Evolutionary conservation across 2,113 vertebrate species (phyloP), one percentile per base, ranked within the genome.

Genomic region (Nothocercus julius): DNA sequence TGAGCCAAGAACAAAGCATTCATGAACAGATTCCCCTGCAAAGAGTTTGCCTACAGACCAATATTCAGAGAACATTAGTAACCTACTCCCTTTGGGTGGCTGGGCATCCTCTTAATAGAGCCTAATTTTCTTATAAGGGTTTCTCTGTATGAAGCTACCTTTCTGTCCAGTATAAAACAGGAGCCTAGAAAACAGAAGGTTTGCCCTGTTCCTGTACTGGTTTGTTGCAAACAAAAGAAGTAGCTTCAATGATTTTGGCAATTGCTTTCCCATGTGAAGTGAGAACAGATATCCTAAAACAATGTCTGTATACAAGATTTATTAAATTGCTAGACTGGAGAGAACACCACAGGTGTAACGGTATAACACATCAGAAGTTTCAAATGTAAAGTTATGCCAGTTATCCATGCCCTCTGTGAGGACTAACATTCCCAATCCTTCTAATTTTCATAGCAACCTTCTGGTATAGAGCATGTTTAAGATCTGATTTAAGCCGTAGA

Each of bases 231-330:
- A 22, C 7, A 56, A 74, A 72, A 24, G 56, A 38, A 25, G 28
- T 9, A 51, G 44, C 19, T 22, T 82, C 34, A 70, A 7, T 49
- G 44, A 12, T 84, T 79, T 11, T 11, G 14, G 9, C 11, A 84
- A 53, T 13, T 82, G 18, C 3, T 49, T 94, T 44, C 38, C 45
- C 7, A 28, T 58, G 59, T 0, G 0, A 89, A 81, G 2, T 3
- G 4, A 44, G 85, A n/a, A 64, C 17, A 42, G 28, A 47, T 28
- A 78, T 1, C 2, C 32, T 42, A 87, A 85, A 85, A 27, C 10
- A 82, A 42, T 2, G 3, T 3, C 34, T 17, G 6, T 9, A 7
- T 54, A 54, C 13, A 69, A 82, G 34, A 82, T 27, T 19, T 40
- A 74, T 7, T 3, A 40, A 79, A 61, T 18, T 36, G 7, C 8